Conservation (phyloP, 2,888 invertebrate species). For the Pseudoips prasinana region DNA sequence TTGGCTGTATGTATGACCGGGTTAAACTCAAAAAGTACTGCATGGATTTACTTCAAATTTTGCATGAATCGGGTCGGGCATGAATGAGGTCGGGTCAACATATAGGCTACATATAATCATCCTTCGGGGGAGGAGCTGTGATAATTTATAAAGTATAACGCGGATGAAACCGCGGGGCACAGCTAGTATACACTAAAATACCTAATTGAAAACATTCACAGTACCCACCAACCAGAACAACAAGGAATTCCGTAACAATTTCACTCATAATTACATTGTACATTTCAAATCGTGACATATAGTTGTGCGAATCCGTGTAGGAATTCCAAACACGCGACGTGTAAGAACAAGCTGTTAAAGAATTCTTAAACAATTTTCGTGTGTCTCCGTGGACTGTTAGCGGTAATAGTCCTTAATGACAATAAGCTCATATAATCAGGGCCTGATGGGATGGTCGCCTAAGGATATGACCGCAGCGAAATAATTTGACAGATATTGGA, state of each 20-base stretch:
- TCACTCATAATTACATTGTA: conserved; percentile 11
- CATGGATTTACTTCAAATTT: too few species aligned
- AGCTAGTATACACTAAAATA: too few species aligned
- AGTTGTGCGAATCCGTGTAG: conserved; percentile 15
- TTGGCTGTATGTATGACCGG: too few species aligned
- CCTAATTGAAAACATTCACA: too few species aligned
- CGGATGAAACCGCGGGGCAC: too few species aligned
- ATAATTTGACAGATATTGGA: conserved; percentile 8
- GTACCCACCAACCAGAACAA: conserved; percentile 1
- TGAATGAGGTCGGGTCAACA: too few species aligned
- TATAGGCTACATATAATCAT: too few species aligned
- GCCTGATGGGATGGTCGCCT: conserved; percentile 50
- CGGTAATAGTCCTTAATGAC: conserved; percentile 73
- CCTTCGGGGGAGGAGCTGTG: too few species aligned
- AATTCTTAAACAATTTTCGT: conserved; percentile 59
- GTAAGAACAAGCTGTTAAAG: conserved; percentile 55
- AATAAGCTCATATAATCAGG: conserved; percentile 59
- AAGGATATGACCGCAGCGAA: conserved; percentile 19
- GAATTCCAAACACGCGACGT: conserved; percentile 30
- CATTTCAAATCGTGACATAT: conserved; percentile 22
- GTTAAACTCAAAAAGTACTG: too few species aligned
- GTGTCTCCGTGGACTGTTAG: conserved; percentile 65
- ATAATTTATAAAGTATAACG: too few species aligned
- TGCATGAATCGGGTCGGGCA: too few species aligned
- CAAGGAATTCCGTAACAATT: conserved; percentile 15